Base-by-base conservation (phyloP, 1,140 invertebrate genomes). In the Amyelois transitella region DNA sequence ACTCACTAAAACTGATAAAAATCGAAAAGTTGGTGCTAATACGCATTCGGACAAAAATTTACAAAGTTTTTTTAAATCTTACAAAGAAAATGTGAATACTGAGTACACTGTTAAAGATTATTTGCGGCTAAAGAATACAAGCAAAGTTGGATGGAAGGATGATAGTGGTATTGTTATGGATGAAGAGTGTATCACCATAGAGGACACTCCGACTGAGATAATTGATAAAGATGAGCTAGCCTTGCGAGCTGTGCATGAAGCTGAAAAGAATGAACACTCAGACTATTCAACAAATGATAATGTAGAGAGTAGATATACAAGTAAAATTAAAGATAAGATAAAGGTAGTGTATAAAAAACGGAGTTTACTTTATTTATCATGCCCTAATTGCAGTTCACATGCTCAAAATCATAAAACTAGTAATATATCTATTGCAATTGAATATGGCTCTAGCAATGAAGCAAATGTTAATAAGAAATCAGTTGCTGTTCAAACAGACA, bases 181-280 rank as follows among this genome's bases (percentile, higher is more conserved):
- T 68, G 69, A 79, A 70, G 72, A 77, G 7, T 43, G 47, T 24
- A 70, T 69, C 51, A 43, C 68, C 6, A 74, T 86, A 50, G 64
- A 77, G 53, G 77, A 76, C 54, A 65, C 66, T 48, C 66, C 72
- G 53, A 72, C 44, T 51, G 48, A 62, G 24, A 53, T 55, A 28
- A 18, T 78, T 55, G 79, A 84, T 67, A 86, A 84, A 64, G 81
- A 86, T 65, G 66, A 58, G 61, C 28, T 67, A 8, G 77, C 80
- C 47, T 75, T 68, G 58, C 59, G 69, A 19, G 74, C 78, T 53
- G 67, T 84, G 10, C 17, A 72, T 53, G 64, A 77, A 55, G 78
- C 75, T 61, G 60, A 76, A 50, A 60, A 71, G 62, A 62, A 63
- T 47, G 60, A 64, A 54, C 21, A 43, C 6, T 50, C 18, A 22